phyloP scores from a whole-genome alignment of 2,113 vertebrate genomes.

The Pelmatolapia mariae region DNA sequence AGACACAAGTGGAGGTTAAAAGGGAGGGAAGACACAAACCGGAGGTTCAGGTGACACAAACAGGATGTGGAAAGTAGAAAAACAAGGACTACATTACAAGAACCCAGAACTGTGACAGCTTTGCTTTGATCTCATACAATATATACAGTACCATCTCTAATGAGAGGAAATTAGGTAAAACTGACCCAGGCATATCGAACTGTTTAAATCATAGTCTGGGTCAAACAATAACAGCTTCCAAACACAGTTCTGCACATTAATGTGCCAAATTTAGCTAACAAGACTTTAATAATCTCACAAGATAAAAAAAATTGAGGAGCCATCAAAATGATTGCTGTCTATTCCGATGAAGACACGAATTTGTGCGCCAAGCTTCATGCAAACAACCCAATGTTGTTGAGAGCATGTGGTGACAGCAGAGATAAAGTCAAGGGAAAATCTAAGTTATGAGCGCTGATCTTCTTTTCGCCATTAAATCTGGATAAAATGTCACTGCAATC shows the following conservation, averaged over 20 bases:
- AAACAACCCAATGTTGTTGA: background rate
- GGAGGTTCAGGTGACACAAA: background rate
- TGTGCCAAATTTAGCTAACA: background rate
- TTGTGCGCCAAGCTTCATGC: background rate
- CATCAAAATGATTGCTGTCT: background rate
- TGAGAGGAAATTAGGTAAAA: background rate
- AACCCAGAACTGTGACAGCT: background rate
- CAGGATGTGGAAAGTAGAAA: background rate
- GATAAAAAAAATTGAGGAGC: background rate
- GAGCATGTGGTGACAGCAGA: background rate
- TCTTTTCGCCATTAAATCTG: background rate
- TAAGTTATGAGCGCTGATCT: background rate
- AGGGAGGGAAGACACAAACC: background rate
- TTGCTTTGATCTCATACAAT: background rate
- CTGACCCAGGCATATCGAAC: background rate
- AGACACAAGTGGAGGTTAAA: rapidly evolving
- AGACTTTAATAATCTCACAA: background rate
- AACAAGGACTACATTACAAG: background rate
- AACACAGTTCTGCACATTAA: background rate
- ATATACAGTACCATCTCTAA: background rate
- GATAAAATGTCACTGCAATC: background rate
- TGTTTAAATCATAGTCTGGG: background rate
- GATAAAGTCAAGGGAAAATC: background rate
- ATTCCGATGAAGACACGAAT: rapidly evolving
- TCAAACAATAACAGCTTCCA: background rate